Evolutionary conservation across 2,888 invertebrate species (phyloP), one percentile per base, ranked within the genome.

Genomic region (Phasia obesa): DNA sequence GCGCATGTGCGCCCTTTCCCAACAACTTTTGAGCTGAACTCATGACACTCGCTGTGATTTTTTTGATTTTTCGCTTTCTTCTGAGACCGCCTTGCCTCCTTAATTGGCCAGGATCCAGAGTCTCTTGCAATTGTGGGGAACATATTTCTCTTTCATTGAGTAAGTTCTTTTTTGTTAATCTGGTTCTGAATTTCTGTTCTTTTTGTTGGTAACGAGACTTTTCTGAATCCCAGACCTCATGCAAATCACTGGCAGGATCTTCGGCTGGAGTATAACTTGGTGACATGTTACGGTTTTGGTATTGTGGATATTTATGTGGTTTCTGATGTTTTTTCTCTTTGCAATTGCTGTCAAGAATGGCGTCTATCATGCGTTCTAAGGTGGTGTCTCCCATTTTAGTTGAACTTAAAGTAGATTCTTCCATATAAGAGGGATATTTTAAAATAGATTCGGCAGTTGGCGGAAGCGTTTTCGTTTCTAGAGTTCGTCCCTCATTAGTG

Each of bases 281-380:
- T 35, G 90, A 90, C 86, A 88, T 88, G 23, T 84, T 84, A 59
- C 25, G 6, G 4, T 75, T 74, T 13, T 60, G 42, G 21, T 44
- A 31, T 9, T 70, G 62, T 21, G 51, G 44, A 71, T 85, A 86
- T 38, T 87, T 87, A 9, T 81, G 81, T 38, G 85, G 84, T 69
- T 87, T 88, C 15, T 85, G 81, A 0, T 81, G 47, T 44, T 87
- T 87, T 6, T 87, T 85, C 51, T 88, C 88, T 67, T 91, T 91
- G n/a, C 88, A 88, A 4, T 89, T 91, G 85, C 91, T 91, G 84
- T 91, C 91, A 19, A 91, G 84, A 64, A 91, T 91, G 35, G 91
- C 91, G 79, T 91, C 91, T 76, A 91, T 91, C 91, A 91, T 91
- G 57, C 89, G 89, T 65, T 91, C 91, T 74, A 91, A 82, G 1